These are phyloP conservation scores for Abrostola triplasia DNA, from an alignment of 2,888 invertebrate genomes.

Conservation along the genomic window DNA sequence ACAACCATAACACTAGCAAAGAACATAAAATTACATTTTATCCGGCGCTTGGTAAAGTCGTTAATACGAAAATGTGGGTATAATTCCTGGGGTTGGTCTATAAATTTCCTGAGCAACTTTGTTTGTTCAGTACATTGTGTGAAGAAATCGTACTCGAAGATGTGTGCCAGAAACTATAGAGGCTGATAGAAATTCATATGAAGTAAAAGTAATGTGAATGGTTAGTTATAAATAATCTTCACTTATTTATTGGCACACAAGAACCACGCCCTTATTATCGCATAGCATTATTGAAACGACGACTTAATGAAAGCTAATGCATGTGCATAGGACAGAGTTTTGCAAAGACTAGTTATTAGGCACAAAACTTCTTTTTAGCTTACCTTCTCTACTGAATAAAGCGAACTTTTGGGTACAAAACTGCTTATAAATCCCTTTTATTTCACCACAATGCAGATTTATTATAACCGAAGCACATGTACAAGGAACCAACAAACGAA, in stretches of 20 bases:
- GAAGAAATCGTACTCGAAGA: constrained; percentile 36
- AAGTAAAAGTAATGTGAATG: no score
- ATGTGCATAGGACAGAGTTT: no score
- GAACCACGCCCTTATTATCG: no score
- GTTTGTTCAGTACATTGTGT: constrained; percentile 48
- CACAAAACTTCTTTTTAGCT: no score
- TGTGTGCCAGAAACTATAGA: constrained; percentile 32
- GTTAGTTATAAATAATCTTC: no score
- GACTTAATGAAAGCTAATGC: no score
- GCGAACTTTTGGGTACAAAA: not conserved
- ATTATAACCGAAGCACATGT: constrained; percentile 44
- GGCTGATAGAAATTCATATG: constrained; percentile 10
- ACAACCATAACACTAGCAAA: constrained; percentile 25
- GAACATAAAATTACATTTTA: constrained; percentile 52
- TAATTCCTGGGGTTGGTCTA: constrained; percentile 43
- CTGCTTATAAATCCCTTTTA: not conserved
- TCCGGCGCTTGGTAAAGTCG: constrained; percentile 42
- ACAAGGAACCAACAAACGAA: constrained; percentile 53
- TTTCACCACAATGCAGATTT: constrained; percentile 21
- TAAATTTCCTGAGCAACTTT: constrained; percentile 58
- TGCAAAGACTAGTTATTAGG: no score
- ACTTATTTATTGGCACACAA: no score
- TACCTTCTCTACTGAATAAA: no score
- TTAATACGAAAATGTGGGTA: constrained; percentile 51
- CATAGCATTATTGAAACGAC: no score